These are phyloP conservation scores for Silurus meridionalis DNA, from an alignment of 2,113 vertebrate genomes.

Conservation along the genomic window DNA sequence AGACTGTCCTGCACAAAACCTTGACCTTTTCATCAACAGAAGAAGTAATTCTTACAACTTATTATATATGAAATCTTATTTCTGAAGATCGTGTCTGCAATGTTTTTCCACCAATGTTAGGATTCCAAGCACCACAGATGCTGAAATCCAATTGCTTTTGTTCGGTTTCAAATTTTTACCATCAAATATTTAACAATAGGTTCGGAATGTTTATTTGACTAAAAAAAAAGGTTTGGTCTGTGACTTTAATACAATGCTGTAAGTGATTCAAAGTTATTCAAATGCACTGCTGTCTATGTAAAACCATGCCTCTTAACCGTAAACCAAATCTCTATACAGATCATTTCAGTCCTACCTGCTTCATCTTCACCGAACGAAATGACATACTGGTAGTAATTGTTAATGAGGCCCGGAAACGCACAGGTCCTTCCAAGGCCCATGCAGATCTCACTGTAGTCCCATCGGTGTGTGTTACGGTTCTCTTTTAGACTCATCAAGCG, in stretches of 20 bases:
- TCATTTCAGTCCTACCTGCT: slow-evolving; percentile 76
- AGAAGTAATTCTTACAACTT: no score
- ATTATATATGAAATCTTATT: no score
- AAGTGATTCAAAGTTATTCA: background rate
- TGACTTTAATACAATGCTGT: background rate
- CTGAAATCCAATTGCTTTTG: background rate
- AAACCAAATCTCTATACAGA: background rate
- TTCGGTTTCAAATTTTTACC: background rate
- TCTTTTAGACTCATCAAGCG: slow-evolving; percentile 90
- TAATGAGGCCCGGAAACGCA: slow-evolving; percentile 88
- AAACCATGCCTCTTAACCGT: background rate
- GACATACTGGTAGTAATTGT: slow-evolving; percentile 90
- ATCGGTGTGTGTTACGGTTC: slow-evolving; percentile 70
- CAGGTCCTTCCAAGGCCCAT: slow-evolving; percentile 90
- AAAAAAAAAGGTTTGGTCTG: background rate
- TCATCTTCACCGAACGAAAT: slow-evolving; percentile 97
- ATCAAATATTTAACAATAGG: background rate
- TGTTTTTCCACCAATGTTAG: no score
- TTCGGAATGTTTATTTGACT: background rate
- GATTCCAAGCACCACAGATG: background rate
- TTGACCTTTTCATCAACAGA: no score
- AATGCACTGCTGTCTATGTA: background rate
- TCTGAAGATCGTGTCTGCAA: no score
- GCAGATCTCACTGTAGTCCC: slow-evolving; percentile 89
- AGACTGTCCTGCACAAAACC: no score